phyloP scores from a whole-genome alignment of 2,113 vertebrate genomes.

The Pelecanoides urinatrix region DNA sequence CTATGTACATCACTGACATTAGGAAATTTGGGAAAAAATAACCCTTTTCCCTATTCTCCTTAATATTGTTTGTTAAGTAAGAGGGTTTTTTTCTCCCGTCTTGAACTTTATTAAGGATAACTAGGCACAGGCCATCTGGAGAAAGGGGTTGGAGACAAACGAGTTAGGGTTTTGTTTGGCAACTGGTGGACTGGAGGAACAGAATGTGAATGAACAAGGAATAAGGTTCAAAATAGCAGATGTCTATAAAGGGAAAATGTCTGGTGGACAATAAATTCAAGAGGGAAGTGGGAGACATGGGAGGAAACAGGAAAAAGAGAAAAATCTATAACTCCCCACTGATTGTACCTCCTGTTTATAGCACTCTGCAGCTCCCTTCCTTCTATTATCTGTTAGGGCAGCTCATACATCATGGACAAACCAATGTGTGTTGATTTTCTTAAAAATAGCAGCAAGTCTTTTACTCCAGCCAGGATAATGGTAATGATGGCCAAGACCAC shows the following conservation, averaged over 20 bases:
- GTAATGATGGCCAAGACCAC: neutral
- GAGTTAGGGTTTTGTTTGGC: neutral
- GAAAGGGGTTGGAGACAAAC: neutral
- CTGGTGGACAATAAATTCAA: neutral
- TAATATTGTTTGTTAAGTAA: neutral
- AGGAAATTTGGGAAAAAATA: neutral
- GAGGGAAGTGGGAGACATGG: neutral
- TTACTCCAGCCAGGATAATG: conserved; percentile 21
- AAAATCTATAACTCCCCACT: neutral
- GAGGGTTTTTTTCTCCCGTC: rapidly evolving
- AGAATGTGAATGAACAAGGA: neutral
- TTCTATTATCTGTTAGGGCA: neutral
- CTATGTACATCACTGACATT: neutral
- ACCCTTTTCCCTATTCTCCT: neutral
- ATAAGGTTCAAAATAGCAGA: neutral
- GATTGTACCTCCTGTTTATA: neutral
- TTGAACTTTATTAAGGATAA: neutral
- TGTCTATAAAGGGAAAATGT: neutral
- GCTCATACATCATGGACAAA: neutral
- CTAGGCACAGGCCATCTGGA: neutral
- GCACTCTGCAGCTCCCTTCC: neutral
- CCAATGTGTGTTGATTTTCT: neutral
- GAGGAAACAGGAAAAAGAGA: neutral
- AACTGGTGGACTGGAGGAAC: neutral
- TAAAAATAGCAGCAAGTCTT: conserved; percentile 1